Base-by-base conservation (phyloP, 2,113 vertebrate species). In the Saguinus imperator region DNA sequence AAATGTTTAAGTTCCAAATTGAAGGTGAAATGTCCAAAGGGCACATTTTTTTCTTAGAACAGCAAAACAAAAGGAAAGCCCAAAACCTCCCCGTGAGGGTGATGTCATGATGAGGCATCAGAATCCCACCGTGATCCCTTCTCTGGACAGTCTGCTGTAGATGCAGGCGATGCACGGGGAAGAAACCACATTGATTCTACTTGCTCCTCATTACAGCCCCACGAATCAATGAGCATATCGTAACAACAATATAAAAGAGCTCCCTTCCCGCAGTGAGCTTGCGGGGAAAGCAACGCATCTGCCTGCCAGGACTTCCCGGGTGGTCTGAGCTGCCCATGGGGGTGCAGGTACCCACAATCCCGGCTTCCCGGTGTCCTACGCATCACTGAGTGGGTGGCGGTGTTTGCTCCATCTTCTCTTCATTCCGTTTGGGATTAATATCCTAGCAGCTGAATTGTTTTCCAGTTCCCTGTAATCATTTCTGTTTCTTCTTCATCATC, bases 401-500 rank as follows among this genome's bases (percentile, higher is more conserved):
- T 55, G 50, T 45, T 20, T 2, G 58, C n/a, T 87, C 50, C 21
- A 1, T 17, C 55, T 4, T 13, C 72, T 1, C 14, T 81, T n/a
- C 14, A 37, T 66, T 25, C 58, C 23, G n/a, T 92, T 89, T 43
- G 48, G 40, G 35, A 57, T 32, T 72, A 16, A 12, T 40, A 27
- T 12, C 45, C 43, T 58, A 57, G 23, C 14, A 82, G 35, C 79
- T 81, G 84, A 84, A 97, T 29, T 0, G 32, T 3, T 87, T 97
- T 92, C 50, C 72, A 37, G 2, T 11, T 94, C 18, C 61, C 27
- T 76, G 12, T 17, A 29, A 89, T 55, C 40, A 35, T 68, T 83
- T 79, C 80, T 58, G 18, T 66, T 85, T 88, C 61, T n/a, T 86
- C n/a, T 95, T 18, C n/a, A 50, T 5, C 57, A 55, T 27, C 23